A percentile compares a stretch with the other conserved stretches of the same genome.
These are phyloP conservation scores for Amphiprion clarkii DNA, from an alignment of 2,797 vertebrate genomes.

Conservation along the genomic window DNA sequence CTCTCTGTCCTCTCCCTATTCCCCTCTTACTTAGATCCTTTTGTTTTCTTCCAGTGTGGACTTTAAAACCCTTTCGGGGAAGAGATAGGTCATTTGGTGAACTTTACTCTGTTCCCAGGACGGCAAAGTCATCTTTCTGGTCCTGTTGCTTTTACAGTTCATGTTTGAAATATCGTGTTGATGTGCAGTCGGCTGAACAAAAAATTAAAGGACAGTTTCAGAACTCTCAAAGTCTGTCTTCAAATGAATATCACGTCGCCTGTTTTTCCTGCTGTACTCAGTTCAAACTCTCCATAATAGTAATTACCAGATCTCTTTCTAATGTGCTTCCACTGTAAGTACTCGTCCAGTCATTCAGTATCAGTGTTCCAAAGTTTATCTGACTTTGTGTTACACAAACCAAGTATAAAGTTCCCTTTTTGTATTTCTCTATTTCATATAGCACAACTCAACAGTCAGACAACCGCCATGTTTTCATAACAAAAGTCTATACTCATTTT, in stretches of 20 bases:
- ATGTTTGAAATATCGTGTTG: slow-evolving; percentile 1
- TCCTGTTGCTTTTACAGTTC: slow-evolving; percentile 11
- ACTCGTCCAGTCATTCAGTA: too few species aligned
- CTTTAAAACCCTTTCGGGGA: slow-evolving; percentile 64
- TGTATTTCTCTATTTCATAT: too few species aligned
- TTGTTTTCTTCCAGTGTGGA: slow-evolving; percentile 58
- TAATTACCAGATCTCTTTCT: not conserved
- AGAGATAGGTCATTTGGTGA: slow-evolving; percentile 42
- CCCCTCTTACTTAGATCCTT: slow-evolving; percentile 53
- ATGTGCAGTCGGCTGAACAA: not conserved
- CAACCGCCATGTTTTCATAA: too few species aligned
- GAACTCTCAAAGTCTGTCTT: too few species aligned
- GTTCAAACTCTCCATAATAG: not conserved
- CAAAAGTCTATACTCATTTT: too few species aligned
- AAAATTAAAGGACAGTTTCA: not conserved
- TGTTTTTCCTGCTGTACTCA: too few species aligned
- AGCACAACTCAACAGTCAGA: too few species aligned
- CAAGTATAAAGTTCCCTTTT: too few species aligned
- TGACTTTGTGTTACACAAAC: too few species aligned
- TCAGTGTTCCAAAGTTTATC: too few species aligned
- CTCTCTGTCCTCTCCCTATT: slow-evolving; percentile 50
- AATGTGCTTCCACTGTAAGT: not conserved
- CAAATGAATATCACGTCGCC: too few species aligned
- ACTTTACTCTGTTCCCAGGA: slow-evolving; percentile 56
- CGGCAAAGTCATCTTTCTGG: slow-evolving; percentile 1